Percentiles rank a stretch among this genome's conserved stretches.
Conservation (phyloP, 2,113 vertebrate species). For the Apteryx mantelli region DNA sequence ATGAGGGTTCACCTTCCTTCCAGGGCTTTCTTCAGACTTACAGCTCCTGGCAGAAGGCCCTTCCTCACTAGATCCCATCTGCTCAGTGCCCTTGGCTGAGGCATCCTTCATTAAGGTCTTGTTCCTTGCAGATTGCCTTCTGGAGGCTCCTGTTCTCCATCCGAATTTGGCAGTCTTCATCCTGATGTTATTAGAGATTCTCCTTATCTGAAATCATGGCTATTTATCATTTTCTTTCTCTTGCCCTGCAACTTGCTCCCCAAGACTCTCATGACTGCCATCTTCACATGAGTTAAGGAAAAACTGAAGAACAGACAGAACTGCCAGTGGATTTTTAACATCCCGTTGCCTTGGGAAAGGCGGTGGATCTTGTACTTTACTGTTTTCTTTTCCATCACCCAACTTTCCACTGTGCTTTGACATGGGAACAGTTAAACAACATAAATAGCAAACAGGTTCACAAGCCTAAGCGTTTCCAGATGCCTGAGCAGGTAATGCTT, state of each 20-base stretch:
- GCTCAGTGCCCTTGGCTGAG: not conserved
- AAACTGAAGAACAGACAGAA: not conserved
- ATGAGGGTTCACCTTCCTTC: not conserved
- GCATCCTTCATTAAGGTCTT: not conserved
- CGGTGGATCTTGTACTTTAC: not conserved
- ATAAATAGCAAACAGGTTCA: conserved; percentile 54
- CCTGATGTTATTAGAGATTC: not conserved
- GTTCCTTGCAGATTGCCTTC: not conserved
- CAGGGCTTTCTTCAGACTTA: not conserved
- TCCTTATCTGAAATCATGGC: not conserved
- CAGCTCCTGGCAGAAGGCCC: not conserved
- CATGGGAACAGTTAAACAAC: conserved; percentile 22
- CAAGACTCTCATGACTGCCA: not conserved
- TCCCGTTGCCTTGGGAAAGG: not conserved
- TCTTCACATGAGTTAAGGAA: not conserved
- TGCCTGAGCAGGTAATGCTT: conserved; percentile 67
- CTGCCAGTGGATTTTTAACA: not conserved
- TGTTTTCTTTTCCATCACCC: conserved; percentile 10
- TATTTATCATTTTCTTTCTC: not conserved
- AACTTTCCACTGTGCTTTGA: not conserved
- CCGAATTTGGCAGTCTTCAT: not conserved
- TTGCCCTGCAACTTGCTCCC: not conserved
- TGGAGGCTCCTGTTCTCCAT: not conserved
- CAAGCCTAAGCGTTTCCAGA: conserved; percentile 72
- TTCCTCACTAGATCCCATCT: not conserved